Evolutionary conservation across 2,113 vertebrate genomes (phyloP).

Genomic region (Nothoprocta pentlandii): DNA sequence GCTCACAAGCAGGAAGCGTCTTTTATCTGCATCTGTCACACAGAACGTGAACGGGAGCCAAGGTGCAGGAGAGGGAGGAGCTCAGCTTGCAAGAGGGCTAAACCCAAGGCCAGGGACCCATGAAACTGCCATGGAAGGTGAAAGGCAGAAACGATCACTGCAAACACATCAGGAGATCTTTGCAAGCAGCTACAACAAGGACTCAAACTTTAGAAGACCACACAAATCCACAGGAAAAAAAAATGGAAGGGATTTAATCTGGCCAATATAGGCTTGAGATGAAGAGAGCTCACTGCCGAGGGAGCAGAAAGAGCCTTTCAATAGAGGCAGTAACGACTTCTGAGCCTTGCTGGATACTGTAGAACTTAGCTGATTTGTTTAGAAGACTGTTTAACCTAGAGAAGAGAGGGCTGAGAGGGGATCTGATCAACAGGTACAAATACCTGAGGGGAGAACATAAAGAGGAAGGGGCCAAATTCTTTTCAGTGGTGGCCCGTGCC

Average conservation of each 20-base stretch:
- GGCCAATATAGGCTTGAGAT: not conserved
- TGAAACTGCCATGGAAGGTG: not conserved
- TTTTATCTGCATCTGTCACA: not conserved
- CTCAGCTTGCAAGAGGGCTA: not conserved
- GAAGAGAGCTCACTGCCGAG: rapidly evolving
- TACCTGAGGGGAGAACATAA: too few species aligned
- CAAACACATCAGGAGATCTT: not conserved
- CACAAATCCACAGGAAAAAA: not conserved
- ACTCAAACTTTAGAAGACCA: not conserved
- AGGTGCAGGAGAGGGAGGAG: not conserved
- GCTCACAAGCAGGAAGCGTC: not conserved
- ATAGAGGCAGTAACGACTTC: not conserved
- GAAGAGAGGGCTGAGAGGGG: too few species aligned
- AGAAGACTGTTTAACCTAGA: not conserved
- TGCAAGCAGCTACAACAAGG: not conserved
- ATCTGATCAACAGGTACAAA: too few species aligned
- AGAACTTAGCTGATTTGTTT: not conserved
- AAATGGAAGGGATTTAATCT: not conserved
- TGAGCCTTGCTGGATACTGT: not conserved
- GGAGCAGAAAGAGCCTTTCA: not conserved
- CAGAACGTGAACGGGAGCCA: rapidly evolving
- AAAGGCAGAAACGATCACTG: not conserved
- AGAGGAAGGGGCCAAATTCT: too few species aligned
- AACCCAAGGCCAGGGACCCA: rapidly evolving
- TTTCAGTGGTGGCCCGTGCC: too few species aligned